phyloP scores from a whole-genome alignment of 2,113 vertebrate genomes.

The Hylia prasina region DNA sequence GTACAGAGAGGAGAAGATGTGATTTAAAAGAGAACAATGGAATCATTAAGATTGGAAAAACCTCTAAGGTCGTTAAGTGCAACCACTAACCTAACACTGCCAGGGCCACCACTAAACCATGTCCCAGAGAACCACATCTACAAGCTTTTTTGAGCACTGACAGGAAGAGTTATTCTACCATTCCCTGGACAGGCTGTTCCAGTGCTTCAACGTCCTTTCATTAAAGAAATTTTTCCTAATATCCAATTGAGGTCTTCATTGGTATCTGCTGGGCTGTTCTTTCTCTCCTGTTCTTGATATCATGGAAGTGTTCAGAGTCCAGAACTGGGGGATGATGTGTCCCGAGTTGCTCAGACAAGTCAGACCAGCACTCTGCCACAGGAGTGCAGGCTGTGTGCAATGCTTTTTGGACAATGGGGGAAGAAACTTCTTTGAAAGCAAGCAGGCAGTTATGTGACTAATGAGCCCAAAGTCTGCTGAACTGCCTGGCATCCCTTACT shows the following conservation, averaged over 20 bases:
- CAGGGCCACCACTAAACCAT: neutral
- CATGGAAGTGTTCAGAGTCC: neutral
- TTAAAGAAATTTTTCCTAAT: neutral
- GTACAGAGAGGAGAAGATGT: neutral
- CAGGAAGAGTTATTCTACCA: neutral
- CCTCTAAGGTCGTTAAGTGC: neutral
- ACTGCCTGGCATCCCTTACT: neutral
- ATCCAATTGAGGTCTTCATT: neutral
- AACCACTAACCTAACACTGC: neutral
- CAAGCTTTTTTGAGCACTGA: rapidly evolving
- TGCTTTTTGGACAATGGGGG: neutral
- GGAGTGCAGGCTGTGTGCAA: neutral
- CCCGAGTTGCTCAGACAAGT: neutral
- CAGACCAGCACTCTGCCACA: neutral
- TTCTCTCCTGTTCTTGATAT: neutral
- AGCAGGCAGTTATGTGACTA: neutral
- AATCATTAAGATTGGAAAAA: neutral
- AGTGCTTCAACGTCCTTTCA: neutral
- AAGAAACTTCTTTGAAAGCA: neutral
- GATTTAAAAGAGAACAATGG: neutral
- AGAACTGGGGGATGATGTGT: neutral
- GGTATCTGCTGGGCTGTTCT: neutral
- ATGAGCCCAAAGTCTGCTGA: neutral
- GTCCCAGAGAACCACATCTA: neutral
- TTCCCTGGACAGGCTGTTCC: neutral